phyloP scores from a whole-genome alignment of 2,888 invertebrate genomes.

The Drosophila greeni region DNA sequence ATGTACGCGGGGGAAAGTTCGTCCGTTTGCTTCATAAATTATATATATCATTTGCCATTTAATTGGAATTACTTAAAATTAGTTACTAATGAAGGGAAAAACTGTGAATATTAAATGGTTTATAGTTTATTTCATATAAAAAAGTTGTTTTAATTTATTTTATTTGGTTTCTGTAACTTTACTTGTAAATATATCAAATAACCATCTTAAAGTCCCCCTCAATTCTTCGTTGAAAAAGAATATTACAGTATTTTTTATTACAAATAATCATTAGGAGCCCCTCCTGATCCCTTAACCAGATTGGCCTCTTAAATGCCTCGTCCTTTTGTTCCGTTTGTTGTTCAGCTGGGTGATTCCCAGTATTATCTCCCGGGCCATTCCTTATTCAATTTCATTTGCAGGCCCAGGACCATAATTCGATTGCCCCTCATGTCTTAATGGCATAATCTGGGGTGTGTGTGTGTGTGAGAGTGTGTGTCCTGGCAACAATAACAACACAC shows the following conservation, averaged over 20 bases:
- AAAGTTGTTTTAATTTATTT: too few species aligned
- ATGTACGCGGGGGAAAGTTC: conserved; percentile 42
- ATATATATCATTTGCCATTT: neutral
- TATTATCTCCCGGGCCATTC: conserved; percentile 1
- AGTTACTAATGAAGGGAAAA: neutral
- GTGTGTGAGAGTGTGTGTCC: conserved; percentile 49
- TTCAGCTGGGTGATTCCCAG: conserved; percentile 23
- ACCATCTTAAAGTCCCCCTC: neutral
- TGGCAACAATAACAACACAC: conserved; percentile 56
- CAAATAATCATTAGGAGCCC: conserved; percentile 9
- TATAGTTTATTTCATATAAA: neutral
- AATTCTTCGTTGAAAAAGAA: neutral
- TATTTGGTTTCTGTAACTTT: too few species aligned
- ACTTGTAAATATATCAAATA: too few species aligned
- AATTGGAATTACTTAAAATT: neutral
- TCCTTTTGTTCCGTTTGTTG: conserved; percentile 16
- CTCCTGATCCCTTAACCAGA: conserved; percentile 12
- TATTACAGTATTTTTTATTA: too few species aligned
- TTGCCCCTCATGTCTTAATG: conserved; percentile 60
- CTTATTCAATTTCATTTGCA: conserved; percentile 38
- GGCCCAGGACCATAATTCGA: conserved; percentile 58
- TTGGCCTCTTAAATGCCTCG: conserved; percentile 26
- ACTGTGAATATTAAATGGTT: neutral
- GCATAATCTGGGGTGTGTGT: conserved; percentile 55
- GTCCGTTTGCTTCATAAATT: neutral